These are phyloP conservation scores for Cladopsammia gracilis DNA, from an alignment of 64 coral and sea anemone genomes.

Conservation along the genomic window DNA sequence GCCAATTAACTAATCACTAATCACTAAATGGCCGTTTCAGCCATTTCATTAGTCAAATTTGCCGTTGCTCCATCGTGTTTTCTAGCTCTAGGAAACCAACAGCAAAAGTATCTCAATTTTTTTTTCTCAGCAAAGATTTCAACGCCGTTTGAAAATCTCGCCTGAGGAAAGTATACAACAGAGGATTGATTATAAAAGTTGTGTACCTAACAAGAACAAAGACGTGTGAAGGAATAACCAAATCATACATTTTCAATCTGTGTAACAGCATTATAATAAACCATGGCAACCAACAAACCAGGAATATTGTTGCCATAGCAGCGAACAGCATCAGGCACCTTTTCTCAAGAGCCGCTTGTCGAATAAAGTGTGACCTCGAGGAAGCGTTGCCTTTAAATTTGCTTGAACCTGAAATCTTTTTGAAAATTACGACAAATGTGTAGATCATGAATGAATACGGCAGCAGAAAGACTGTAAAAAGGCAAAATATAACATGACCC, in stretches of 20 bases:
- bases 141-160: constrained; percentile 68
- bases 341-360: constrained; percentile 2
- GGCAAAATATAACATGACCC: constrained; percentile 9
- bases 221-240: constrained; percentile 9
- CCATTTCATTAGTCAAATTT: no score
- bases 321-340: constrained; percentile 26
- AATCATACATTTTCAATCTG: background rate
- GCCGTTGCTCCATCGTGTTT: no score
- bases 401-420: background rate
- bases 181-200: constrained; percentile 56
- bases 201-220: constrained; percentile 51
- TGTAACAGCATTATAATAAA: constrained; percentile 14
- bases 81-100: no score
- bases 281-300: constrained; percentile 43
- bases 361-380: background rate
- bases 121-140: background rate
- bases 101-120: no score
- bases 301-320: constrained; percentile 32
- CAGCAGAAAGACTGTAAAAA: constrained; percentile 17
- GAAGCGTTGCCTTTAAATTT: background rate
- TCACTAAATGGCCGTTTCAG: no score
- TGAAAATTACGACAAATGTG: constrained; percentile 15
- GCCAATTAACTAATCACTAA: no score
- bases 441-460: constrained; percentile 48
- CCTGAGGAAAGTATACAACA: constrained; percentile 65